A percentile compares a stretch with the other conserved stretches of the same genome.
Evolutionary conservation across 2,888 invertebrate species (phyloP).

Genomic region (Tachina fera): DNA sequence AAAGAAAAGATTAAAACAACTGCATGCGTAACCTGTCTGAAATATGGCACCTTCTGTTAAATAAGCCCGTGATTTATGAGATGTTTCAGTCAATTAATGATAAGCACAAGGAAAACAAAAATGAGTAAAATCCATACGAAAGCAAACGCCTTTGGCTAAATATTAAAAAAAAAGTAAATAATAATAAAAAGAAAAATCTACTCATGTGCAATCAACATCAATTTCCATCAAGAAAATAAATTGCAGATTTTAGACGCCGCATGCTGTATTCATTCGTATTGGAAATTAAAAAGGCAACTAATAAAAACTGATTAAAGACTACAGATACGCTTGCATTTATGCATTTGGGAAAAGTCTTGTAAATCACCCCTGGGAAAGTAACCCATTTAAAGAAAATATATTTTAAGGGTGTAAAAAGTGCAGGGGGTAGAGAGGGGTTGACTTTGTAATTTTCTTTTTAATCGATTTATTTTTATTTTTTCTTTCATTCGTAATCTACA

Average conservation of each 20-base stretch:
- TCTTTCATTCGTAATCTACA: neutral
- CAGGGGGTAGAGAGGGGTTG: constrained; percentile 1
- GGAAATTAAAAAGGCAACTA: constrained; percentile 7
- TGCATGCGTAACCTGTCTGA: constrained; percentile 66
- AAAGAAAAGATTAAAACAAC: constrained; percentile 20
- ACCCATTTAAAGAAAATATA: neutral
- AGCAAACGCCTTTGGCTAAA: constrained; percentile 55
- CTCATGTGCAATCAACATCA: constrained; percentile 49
- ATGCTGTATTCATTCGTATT: neutral
- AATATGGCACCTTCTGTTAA: constrained; percentile 66
- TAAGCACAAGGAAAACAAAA: constrained; percentile 45
- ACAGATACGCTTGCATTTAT: neutral
- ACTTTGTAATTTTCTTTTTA: constrained; percentile 18
- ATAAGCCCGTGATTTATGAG: constrained; percentile 69
- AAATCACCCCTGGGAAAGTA: constrained; percentile 60
- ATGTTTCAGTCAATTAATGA: constrained; percentile 70
- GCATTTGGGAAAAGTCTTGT: neutral
- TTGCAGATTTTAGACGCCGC: constrained; percentile 47
- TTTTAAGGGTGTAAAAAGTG: neutral
- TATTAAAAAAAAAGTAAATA: neutral
- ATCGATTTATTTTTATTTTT: constrained; percentile 51
- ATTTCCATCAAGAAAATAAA: constrained; percentile 55
- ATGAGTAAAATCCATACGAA: constrained; percentile 25
- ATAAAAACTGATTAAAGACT: neutral
- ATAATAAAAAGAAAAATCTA: neutral